phyloP scores from a whole-genome alignment of 2,113 vertebrate species.

The Saimiri boliviensis region DNA sequence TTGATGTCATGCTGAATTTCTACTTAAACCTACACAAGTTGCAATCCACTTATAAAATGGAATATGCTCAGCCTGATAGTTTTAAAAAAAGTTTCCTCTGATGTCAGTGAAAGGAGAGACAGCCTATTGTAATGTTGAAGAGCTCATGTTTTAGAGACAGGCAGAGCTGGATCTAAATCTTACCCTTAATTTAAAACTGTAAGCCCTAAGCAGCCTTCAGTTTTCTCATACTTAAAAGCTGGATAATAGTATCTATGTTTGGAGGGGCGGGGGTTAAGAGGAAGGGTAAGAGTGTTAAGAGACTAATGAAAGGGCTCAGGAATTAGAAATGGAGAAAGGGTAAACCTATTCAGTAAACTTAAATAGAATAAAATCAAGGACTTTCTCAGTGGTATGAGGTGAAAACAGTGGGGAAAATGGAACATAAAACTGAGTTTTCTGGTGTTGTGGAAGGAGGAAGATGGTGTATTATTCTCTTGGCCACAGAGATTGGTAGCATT shows the following conservation, averaged over 20 bases:
- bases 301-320: neutral
- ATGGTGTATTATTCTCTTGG: neutral
- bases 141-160: neutral
- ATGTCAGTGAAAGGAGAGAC: neutral
- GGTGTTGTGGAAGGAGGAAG: no score
- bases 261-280: fast-evolving
- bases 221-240: neutral
- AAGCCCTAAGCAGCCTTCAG: neutral
- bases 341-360: neutral
- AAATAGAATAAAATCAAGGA: neutral
- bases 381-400: neutral
- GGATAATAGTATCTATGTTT: neutral
- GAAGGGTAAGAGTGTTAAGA: fast-evolving
- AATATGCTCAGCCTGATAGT: neutral
- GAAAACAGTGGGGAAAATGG: neutral
- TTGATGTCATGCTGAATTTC: neutral
- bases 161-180: neutral
- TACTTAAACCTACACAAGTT: neutral
- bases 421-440: neutral
- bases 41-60: neutral
- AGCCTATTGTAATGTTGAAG: neutral
- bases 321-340: neutral
- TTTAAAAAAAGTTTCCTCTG: neutral
- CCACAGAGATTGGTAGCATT: neutral
- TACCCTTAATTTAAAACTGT: neutral